Evolutionary conservation across 1,140 invertebrate species (phyloP), one percentile per base, ranked within the genome.

Genomic region (Piezodorus guildinii): DNA sequence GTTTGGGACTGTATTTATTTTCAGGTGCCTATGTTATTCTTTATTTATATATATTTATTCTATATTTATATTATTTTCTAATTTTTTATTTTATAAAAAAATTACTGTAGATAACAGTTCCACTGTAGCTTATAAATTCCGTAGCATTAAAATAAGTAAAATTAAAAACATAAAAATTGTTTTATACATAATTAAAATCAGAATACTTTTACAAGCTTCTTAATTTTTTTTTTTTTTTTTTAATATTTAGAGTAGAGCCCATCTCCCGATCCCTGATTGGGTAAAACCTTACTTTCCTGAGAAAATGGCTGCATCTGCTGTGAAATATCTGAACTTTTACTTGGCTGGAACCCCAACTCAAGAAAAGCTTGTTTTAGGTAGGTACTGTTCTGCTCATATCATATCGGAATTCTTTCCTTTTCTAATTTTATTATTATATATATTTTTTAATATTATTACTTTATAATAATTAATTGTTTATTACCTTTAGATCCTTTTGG

Each of bases 251-350:
- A n/a, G 17, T 49, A 49, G 21, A 49, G 46, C 46, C 1, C 1
- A 49, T 49, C 46, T 49, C n/a, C 46, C 46, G 14, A 49, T 49
- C n/a, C 46, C 46, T n/a, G 46, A 49, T 2, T 49, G 46, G n/a
- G 6, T 49, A 1, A 49, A 49, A 49, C n/a, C n/a, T 49, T 1
- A 17, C 6, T 49, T 17, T 10, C 46, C 46, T 6, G 46, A 49
- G 21, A 49, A 49, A 14, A 49, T 49, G 46, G n/a, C 46, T 17
- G 5, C 1, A 14, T 5, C 46, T 6, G 46, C 46, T 49, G 46
- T 49, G 21, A 21, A n/a, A 5, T 21, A 19, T n/a, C n/a, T 49
- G 1, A 49, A 17, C 12, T 19, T 19, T 3, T 49, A 10, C n/a
- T 21, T 49, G 16, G 21, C 46, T n/a, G 46, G 10, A 6, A 10